These are phyloP conservation scores for Cynopterus brachyotis DNA, from an alignment of 2,113 vertebrate species.

Conservation along the genomic window DNA sequence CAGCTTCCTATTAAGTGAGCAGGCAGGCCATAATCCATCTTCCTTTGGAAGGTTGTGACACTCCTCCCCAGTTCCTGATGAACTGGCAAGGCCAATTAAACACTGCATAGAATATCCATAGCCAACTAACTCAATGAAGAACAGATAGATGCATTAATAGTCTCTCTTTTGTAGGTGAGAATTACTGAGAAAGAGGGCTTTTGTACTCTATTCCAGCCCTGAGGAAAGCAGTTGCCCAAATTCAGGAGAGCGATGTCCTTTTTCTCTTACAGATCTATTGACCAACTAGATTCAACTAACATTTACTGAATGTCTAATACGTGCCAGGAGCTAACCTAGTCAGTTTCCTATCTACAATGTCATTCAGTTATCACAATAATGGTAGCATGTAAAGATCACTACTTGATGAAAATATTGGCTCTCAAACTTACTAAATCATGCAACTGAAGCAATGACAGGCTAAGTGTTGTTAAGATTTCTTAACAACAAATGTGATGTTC, in stretches of 20 bases:
- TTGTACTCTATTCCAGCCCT: background rate
- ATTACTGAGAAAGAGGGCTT: background rate
- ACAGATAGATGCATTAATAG: slow-evolving; percentile 24
- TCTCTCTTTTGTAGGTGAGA: background rate
- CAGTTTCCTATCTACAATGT: background rate
- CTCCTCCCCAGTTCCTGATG: slow-evolving; percentile 61
- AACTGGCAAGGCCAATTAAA: slow-evolving; percentile 76
- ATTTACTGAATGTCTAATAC: background rate
- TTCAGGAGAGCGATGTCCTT: background rate
- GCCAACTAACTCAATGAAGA: slow-evolving; percentile 24
- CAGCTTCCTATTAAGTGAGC: slow-evolving; percentile 63
- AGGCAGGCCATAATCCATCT: slow-evolving; percentile 63
- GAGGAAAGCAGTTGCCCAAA: background rate
- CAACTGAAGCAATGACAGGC: background rate
- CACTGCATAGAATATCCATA: slow-evolving; percentile 66
- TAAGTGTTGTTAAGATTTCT: background rate
- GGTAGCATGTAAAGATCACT: background rate
- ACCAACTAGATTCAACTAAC: background rate
- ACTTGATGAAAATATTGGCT: background rate
- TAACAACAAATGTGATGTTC: background rate
- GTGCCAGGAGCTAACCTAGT: background rate
- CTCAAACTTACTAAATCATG: background rate
- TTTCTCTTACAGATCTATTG: background rate
- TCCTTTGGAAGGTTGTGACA: slow-evolving; percentile 60
- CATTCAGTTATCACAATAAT: background rate